phyloP scores from a whole-genome alignment of 2,113 vertebrate species.

The Gasterosteus aculeatus region DNA sequence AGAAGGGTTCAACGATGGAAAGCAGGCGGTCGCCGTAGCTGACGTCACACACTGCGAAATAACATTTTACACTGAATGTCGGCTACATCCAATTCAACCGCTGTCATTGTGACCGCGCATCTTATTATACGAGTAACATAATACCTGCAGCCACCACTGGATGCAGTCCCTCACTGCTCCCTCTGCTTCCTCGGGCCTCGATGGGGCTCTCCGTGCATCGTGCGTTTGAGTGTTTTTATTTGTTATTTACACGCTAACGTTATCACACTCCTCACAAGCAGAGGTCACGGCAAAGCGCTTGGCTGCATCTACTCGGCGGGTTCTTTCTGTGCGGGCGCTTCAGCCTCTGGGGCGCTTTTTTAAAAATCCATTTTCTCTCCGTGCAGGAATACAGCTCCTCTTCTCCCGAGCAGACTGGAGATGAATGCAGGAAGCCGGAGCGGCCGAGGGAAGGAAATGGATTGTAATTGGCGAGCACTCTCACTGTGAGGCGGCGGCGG shows the following conservation, averaged over 20 bases:
- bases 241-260: neutral
- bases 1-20: neutral
- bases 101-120: no score
- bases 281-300: neutral
- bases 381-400: conserved; percentile 25
- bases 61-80: no score
- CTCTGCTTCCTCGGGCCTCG: neutral
- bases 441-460: conserved; percentile 22
- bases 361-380: neutral
- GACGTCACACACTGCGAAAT: no score
- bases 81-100: no score
- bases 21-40: no score
- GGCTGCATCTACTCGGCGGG: conserved; percentile 3
- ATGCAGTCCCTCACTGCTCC: no score
- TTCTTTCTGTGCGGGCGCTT: neutral
- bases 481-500: neutral
- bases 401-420: conserved; percentile 20
- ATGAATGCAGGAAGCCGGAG: conserved; percentile 33
- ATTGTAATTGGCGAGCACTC: conserved; percentile 30
- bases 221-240: neutral
- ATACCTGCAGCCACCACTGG: no score
- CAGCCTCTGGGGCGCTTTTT: neutral
- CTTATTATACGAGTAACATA: no score
- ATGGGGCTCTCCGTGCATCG: neutral
- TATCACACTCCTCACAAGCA: conserved; percentile 4